A percentile compares a stretch with the other conserved stretches of the same genome.
These are phyloP conservation scores for Malurus elegans DNA, from an alignment of 2,113 vertebrate genomes.

Conservation along the genomic window DNA sequence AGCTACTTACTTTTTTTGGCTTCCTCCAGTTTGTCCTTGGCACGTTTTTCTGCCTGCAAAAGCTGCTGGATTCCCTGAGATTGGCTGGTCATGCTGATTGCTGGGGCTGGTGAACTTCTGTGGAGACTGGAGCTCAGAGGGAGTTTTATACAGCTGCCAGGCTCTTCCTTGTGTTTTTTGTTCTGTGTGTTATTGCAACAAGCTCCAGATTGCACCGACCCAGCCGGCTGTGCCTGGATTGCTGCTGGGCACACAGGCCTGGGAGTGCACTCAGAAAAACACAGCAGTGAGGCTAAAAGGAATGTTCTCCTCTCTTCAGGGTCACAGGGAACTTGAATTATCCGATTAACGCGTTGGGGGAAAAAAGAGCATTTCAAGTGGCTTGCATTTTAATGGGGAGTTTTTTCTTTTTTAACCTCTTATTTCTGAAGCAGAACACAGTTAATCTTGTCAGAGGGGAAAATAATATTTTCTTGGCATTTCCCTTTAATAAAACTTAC, in stretches of 20 bases:
- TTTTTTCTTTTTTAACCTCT: background rate
- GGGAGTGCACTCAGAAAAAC: conserved; percentile 4
- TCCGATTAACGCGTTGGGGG: background rate
- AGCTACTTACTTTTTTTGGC: conserved; percentile 79
- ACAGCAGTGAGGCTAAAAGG: background rate
- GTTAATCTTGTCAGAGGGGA: background rate
- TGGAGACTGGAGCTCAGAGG: background rate
- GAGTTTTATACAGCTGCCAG: background rate
- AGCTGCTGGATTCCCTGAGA: conserved; percentile 81
- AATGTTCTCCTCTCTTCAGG: background rate
- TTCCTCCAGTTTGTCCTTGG: conserved; percentile 81
- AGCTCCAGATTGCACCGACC: background rate
- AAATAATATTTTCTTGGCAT: background rate
- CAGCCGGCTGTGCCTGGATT: background rate
- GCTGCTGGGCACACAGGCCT: background rate
- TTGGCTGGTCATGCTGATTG: conserved; percentile 73
- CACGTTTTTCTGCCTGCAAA: conserved; percentile 78
- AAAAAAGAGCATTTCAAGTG: background rate
- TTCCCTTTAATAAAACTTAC: background rate
- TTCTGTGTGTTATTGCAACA: conserved; percentile 41
- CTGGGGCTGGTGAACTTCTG: background rate
- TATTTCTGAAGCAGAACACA: background rate
- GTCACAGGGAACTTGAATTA: background rate
- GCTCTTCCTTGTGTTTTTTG: background rate
- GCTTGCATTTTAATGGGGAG: background rate